Conservation (phyloP, 1,140 invertebrate genomes). For the Plectrocnemia conspersa region DNA sequence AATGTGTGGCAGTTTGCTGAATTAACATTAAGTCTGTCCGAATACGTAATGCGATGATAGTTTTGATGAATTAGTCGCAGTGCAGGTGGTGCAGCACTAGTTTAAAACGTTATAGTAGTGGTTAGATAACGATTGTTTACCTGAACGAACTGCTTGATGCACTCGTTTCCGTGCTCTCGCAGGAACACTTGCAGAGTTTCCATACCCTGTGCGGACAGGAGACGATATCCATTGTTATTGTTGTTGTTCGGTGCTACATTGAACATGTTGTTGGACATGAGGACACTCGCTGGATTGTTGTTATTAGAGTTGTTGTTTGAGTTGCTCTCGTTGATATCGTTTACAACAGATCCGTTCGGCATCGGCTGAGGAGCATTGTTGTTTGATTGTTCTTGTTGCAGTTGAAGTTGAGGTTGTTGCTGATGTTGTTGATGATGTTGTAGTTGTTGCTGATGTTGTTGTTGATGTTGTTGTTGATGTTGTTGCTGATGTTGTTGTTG, state of each 20-base stretch:
- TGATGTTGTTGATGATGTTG: not conserved
- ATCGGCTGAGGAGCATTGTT: too few relatives aligned
- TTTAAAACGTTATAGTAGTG: not conserved
- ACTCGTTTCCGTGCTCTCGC: conserved; percentile 57
- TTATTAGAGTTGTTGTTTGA: not conserved
- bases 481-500: conserved; percentile 9
- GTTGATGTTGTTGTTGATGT: conserved; percentile 3
- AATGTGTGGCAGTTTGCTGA: too few relatives aligned
- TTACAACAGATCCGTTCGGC: too few relatives aligned
- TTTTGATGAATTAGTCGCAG: too few relatives aligned
- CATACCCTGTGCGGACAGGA: conserved; percentile 53
- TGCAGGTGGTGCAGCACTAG: too few relatives aligned
- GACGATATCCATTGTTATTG: conserved; percentile 52
- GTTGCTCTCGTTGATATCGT: conserved; percentile 16
- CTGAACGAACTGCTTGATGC: conserved; percentile 59
- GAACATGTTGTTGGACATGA: conserved; percentile 35
- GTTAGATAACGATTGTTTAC: too few relatives aligned
- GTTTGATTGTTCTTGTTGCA: not conserved
- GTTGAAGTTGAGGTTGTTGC: not conserved
- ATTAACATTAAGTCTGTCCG: too few relatives aligned
- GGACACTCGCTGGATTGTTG: conserved; percentile 1
- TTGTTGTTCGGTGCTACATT: conserved; percentile 25
- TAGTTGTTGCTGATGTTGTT: not conserved
- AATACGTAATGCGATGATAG: too few relatives aligned
- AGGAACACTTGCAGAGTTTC: conserved; percentile 56